A percentile compares a stretch with the other conserved stretches of the same genome.
Evolutionary conservation across 2,113 vertebrate species (phyloP).

Genomic region (Narcine bancroftii): DNA sequence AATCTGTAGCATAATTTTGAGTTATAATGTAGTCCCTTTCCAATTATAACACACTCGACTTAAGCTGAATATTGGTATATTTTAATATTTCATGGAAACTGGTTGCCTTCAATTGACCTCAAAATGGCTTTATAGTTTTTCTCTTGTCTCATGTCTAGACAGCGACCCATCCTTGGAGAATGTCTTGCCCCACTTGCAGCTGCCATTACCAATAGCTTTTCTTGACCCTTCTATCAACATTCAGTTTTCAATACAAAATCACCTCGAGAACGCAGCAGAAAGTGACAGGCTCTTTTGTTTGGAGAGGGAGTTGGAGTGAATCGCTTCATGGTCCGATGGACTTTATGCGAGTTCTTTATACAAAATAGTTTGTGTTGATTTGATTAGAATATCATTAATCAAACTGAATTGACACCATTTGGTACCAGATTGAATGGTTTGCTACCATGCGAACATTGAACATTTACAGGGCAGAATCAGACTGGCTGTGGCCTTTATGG

Average conservation of each 20-base stretch:
- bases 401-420: background rate
- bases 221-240: slow-evolving; percentile 85
- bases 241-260: slow-evolving; percentile 93
- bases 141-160: slow-evolving; percentile 56
- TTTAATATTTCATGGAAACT: too few relatives aligned
- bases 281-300: slow-evolving; percentile 49
- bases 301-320: too few relatives aligned
- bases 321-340: too few relatives aligned
- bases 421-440: background rate
- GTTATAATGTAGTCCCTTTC: background rate
- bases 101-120: background rate
- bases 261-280: slow-evolving; percentile 80
- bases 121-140: background rate
- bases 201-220: slow-evolving; percentile 91
- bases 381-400: background rate
- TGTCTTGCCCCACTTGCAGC: slow-evolving; percentile 91
- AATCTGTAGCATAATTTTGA: background rate
- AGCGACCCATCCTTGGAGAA: slow-evolving; percentile 93
- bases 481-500: too few relatives aligned
- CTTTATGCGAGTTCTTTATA: background rate
- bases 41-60: background rate
- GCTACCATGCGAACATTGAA: background rate
- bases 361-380: background rate
- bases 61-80: background rate
- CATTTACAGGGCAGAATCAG: too few relatives aligned